A percentile compares a stretch with the other conserved stretches of the same genome.
Evolutionary conservation across 2,888 invertebrate genomes (phyloP).

Genomic region (Argyra leucocephala): DNA sequence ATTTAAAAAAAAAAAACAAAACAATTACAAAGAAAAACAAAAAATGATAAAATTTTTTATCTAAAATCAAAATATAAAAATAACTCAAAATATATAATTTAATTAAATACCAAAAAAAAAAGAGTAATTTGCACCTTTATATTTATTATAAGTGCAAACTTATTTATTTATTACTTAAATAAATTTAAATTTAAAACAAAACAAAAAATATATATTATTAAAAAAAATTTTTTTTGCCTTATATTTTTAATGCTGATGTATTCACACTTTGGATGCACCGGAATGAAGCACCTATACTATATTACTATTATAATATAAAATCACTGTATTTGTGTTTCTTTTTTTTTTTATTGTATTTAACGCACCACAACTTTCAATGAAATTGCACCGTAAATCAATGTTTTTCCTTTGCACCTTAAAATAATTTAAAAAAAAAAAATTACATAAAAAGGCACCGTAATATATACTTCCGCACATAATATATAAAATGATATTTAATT

Average conservation of each 20-base stretch:
- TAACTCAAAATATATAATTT: slow-evolving; percentile 12
- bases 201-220: background rate
- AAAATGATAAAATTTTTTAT: too few species aligned
- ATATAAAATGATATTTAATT: too few species aligned
- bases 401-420: background rate
- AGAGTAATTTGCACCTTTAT: slow-evolving; percentile 5
- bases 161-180: background rate
- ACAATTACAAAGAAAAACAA: slow-evolving; percentile 13
- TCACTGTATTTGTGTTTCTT: background rate
- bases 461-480: too few species aligned
- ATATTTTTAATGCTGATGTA: slow-evolving; percentile 7
- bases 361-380: background rate
- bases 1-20: slow-evolving; percentile 15
- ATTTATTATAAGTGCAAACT: background rate
- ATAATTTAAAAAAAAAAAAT: too few species aligned
- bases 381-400: background rate
- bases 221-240: slow-evolving; percentile 2
- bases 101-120: slow-evolving; percentile 18
- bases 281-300: slow-evolving; percentile 19
- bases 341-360: background rate
- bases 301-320: background rate
- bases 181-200: background rate
- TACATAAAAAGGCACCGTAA: too few species aligned
- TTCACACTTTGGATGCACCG: slow-evolving; percentile 21
- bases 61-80: slow-evolving; percentile 15